Conservation (phyloP, 2,113 vertebrate genomes). For the Daboia siamensis region DNA sequence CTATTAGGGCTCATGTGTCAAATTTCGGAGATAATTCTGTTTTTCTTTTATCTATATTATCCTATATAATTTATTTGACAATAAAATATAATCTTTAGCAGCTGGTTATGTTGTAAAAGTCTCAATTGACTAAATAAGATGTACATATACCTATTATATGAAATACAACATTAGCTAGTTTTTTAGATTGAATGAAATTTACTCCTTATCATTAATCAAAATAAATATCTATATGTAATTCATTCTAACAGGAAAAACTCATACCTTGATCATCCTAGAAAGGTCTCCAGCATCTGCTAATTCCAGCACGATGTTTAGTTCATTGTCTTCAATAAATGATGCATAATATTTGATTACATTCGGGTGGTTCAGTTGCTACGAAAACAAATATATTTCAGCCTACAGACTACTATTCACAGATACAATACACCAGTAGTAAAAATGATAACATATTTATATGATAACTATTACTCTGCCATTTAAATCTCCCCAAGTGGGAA, state of each 20-base stretch:
- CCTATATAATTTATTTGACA: neutral
- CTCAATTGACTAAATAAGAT: neutral
- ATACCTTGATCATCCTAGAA: slow-evolving; percentile 98
- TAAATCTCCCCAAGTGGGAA: neutral
- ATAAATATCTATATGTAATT: neutral
- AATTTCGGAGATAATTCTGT: neutral
- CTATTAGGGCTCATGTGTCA: neutral
- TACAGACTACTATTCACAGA: neutral
- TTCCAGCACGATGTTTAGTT: slow-evolving; percentile 97
- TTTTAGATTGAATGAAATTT: neutral
- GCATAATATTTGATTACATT: slow-evolving; percentile 99
- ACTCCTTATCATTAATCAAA: neutral
- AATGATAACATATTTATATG: neutral
- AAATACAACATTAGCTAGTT: neutral
- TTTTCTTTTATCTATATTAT: neutral
- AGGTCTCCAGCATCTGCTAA: slow-evolving; percentile 96
- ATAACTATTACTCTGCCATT: neutral
- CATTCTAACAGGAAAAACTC: neutral
- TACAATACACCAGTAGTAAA: neutral
- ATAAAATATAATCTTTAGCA: neutral
- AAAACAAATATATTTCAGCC: slow-evolving; percentile 41
- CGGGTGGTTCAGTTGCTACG: slow-evolving; percentile 96
- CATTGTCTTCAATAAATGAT: slow-evolving; percentile 98
- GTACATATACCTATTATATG: neutral
- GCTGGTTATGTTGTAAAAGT: neutral